Evolutionary conservation across 92 coral and sea anemone species (phyloP).

Genomic region (Heteractis magnifica): DNA sequence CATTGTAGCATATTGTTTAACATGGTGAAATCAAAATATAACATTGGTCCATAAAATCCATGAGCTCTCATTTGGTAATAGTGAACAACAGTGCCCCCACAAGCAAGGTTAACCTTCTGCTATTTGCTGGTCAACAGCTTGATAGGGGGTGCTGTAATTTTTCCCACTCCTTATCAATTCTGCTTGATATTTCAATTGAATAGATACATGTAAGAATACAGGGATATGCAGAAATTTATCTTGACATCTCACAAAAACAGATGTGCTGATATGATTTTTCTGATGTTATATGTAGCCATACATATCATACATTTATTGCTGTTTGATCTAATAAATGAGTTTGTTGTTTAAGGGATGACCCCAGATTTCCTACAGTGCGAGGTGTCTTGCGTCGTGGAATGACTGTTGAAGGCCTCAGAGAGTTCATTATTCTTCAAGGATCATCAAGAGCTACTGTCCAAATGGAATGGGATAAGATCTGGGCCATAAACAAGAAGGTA

Average conservation of each 20-base stretch:
- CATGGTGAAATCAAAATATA: too few species aligned
- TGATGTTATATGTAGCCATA: background rate
- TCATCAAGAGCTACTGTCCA: constrained; percentile 97
- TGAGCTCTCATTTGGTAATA: too few species aligned
- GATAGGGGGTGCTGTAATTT: too few species aligned
- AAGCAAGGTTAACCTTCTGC: too few species aligned
- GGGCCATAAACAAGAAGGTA: constrained; percentile 98
- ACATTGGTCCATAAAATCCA: too few species aligned
- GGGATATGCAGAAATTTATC: too few species aligned
- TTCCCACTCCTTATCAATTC: too few species aligned
- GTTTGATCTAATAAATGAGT: background rate
- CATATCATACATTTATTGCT: background rate
- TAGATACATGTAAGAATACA: too few species aligned
- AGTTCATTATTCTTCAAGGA: constrained; percentile 92
- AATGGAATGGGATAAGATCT: constrained; percentile 99
- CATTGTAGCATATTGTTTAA: too few species aligned
- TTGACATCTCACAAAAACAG: background rate
- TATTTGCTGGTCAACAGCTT: too few species aligned
- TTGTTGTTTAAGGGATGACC: constrained; percentile 75
- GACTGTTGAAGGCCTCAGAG: constrained; percentile 95
- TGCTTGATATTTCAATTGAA: too few species aligned
- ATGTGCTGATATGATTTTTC: background rate
- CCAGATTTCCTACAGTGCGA: constrained; percentile 96
- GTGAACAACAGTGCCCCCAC: too few species aligned
- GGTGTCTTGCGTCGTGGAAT: constrained; percentile 95